These are phyloP conservation scores for Latrodectus geometricus DNA, from an alignment of 1,140 invertebrate genomes.

Conservation along the genomic window DNA sequence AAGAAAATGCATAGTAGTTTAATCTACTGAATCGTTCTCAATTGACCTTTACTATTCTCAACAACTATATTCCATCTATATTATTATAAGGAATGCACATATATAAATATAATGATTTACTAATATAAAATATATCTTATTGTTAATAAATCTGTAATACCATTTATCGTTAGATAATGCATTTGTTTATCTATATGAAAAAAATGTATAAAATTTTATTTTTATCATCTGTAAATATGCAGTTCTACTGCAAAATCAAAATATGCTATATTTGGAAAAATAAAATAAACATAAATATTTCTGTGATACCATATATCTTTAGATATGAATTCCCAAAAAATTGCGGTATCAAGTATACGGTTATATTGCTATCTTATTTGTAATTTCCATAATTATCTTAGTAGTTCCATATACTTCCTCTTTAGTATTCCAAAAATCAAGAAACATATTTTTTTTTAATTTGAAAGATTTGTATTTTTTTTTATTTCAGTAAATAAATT, in stretches of 20 bases:
- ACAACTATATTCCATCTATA: not conserved
- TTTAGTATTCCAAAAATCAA: not conserved
- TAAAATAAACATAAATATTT: conserved; percentile 9
- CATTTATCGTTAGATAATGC: not conserved
- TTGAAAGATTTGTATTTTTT: not conserved
- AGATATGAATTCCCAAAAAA: conserved; percentile 5
- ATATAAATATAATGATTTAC: not conserved
- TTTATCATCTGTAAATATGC: conserved; percentile 23
- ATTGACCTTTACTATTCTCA: not conserved
- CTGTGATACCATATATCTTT: conserved; percentile 46
- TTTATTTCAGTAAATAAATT: not conserved
- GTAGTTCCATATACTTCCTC: not conserved
- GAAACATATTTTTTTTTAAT: not conserved
- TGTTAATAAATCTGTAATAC: not conserved
- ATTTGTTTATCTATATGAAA: no score
- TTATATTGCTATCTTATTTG: not conserved
- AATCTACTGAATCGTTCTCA: not conserved
- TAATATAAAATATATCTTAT: not conserved
- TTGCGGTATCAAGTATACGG: conserved; percentile 9
- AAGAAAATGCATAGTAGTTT: no score
- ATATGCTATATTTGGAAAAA: conserved; percentile 20
- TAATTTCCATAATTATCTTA: not conserved
- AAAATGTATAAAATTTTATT: no score
- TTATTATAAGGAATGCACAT: not conserved
- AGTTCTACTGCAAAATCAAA: conserved; percentile 20